Conservation (phyloP, 2,888 invertebrate species). For the Polymixis lichenea region DNA sequence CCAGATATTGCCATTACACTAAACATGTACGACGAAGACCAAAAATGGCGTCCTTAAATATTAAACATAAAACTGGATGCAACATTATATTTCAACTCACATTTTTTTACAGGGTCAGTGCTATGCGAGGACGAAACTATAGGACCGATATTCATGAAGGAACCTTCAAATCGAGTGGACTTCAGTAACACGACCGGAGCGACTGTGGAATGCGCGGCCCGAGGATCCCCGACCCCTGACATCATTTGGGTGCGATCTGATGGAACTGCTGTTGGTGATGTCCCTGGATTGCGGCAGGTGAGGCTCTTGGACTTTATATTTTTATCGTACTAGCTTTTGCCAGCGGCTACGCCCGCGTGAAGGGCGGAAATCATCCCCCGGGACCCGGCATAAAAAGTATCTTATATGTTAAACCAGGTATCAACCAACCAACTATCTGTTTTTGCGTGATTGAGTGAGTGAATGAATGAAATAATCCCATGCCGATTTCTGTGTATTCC, state of each 20-base stretch:
- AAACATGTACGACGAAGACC: background rate
- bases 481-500: no score
- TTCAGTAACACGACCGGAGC: slow-evolving; percentile 98
- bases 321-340: no score
- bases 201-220: slow-evolving; percentile 97
- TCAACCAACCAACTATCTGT: no score
- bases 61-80: background rate
- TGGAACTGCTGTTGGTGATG: slow-evolving; percentile 97
- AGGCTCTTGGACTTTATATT: slow-evolving; percentile 30
- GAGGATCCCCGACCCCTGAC: slow-evolving; percentile 97
- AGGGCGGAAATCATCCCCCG: no score
- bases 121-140: slow-evolving; percentile 93
- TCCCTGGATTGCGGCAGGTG: slow-evolving; percentile 96
- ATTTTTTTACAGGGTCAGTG: slow-evolving; percentile 82
- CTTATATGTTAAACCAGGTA: no score
- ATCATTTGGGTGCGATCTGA: slow-evolving; percentile 98
- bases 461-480: no score
- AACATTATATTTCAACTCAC: slow-evolving; percentile 12
- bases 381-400: no score
- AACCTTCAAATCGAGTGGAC: slow-evolving; percentile 97
- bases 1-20: background rate
- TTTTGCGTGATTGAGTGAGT: no score
- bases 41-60: background rate
- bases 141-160: slow-evolving; percentile 97
- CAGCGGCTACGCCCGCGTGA: no score